Base-by-base conservation (phyloP, 2,113 vertebrate genomes). In the Calypte anna region DNA sequence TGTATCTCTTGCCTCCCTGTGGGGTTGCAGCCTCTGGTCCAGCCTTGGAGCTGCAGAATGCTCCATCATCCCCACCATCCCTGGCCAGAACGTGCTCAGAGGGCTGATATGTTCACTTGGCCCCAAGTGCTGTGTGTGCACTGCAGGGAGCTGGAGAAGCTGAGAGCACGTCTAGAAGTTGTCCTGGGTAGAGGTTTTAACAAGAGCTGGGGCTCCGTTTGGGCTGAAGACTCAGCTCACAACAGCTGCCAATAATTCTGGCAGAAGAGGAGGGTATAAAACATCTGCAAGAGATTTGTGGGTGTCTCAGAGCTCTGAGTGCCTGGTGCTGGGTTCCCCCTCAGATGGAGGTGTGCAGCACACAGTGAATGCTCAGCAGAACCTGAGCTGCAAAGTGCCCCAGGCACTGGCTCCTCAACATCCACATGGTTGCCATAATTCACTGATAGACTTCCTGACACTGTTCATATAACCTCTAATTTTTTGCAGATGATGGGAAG, bases 401-500 rank as follows among this genome's bases (percentile, higher is more conserved):
- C 0, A 0, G 70, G 31, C 48, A 24, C 28, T 5, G 0, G 0
- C 43, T 54, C 16, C 46, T 21, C n/a, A 9, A 0, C 8, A 2
- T 3, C 17, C 74, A 3, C 68, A 20, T 5, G 10, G 4, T 24
- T 2, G 8, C 53, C 4, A 0, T 28, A 64, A 23, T 23, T 40
- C 79, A 8, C 63, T 43, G 76, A 62, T 4, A 16, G 0, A 9
- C 63, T 57, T 63, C 61, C 1, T 17, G 19, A 31, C 0, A 3
- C 59, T 86, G 43, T 46, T 67, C 91, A 21, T 57, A 40, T 1
- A 92, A 38, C 74, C 87, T 48, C 78, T 94, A 59, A 95, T 91
- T 51, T 86, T 57, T 89, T 79, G 66, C 91, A 95, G 93, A 91
- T 89, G 93, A 89, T 78, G 66, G 87, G 81, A 92, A 92, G 66